These are phyloP conservation scores for Endotricha flammealis DNA, from an alignment of 2,888 invertebrate genomes.

Conservation along the genomic window DNA sequence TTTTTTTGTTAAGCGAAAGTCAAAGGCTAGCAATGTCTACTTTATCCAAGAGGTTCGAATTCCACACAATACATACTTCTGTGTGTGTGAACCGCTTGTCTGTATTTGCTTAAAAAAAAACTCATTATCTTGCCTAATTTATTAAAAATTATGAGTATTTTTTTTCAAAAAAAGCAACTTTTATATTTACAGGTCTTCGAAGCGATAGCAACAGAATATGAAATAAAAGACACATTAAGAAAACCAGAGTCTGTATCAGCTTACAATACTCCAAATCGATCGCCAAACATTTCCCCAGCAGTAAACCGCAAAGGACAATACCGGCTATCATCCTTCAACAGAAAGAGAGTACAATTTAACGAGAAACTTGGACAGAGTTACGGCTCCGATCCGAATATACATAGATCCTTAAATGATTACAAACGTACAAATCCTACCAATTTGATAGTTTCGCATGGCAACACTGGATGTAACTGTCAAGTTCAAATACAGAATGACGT, in stretches of 20 bases:
- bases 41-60: no score
- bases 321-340: conserved; percentile 58
- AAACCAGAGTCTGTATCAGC: conserved; percentile 45
- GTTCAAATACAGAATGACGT: conserved; percentile 23
- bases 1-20: no score
- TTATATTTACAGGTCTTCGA: conserved; percentile 55
- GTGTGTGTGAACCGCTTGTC: no score
- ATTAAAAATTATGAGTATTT: no score
- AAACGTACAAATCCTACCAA: conserved; percentile 26
- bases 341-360: conserved; percentile 47
- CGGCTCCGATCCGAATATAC: conserved; percentile 61
- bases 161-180: no score
- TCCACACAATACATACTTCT: no score
- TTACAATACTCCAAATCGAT: conserved; percentile 46
- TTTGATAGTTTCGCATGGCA: conserved; percentile 28
- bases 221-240: conserved; percentile 48
- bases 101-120: no score
- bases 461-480: conserved; percentile 34
- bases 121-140: background rate
- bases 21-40: no score
- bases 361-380: conserved; percentile 46
- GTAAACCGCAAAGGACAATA: conserved; percentile 50
- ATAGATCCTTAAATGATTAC: conserved; percentile 30
- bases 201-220: conserved; percentile 67
- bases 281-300: conserved; percentile 51